Conservation (phyloP, 2,113 vertebrate genomes). For the Triplophysa tibetana region DNA sequence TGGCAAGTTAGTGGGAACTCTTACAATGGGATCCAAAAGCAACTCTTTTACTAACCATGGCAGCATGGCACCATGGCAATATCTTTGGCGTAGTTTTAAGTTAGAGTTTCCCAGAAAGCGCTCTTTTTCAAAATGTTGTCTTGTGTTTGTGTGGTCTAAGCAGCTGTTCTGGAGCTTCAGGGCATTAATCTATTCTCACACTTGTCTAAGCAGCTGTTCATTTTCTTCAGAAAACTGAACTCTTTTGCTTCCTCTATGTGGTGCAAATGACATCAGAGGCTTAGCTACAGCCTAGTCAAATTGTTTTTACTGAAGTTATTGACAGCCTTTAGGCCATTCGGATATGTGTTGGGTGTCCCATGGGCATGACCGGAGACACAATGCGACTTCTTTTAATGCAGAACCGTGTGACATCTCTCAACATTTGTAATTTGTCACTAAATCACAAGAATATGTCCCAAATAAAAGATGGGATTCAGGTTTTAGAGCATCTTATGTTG, state of each 20-base stretch:
- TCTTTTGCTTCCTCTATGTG: neutral
- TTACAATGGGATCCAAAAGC: neutral
- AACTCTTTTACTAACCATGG: neutral
- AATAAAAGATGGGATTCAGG: no score
- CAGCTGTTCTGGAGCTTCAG: slow-evolving; percentile 27
- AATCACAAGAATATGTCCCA: no score
- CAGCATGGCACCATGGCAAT: neutral
- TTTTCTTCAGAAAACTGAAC: slow-evolving; percentile 33
- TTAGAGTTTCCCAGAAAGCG: neutral
- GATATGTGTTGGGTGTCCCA: neutral
- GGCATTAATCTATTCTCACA: slow-evolving; percentile 21
- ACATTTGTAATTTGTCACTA: neutral
- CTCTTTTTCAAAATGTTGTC: slow-evolving; percentile 5
- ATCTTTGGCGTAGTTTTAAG: neutral
- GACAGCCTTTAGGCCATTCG: neutral
- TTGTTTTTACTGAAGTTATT: neutral
- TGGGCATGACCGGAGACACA: neutral
- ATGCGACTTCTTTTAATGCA: neutral
- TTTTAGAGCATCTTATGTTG: no score
- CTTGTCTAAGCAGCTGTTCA: slow-evolving; percentile 38
- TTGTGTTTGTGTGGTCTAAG: slow-evolving; percentile 43
- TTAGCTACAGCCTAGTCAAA: neutral
- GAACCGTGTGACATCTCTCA: neutral
- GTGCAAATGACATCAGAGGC: slow-evolving; percentile 1
- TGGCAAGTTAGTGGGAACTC: neutral